Evolutionary conservation across 2,113 vertebrate species (phyloP).

Genomic region (Bufo gargarizans): DNA sequence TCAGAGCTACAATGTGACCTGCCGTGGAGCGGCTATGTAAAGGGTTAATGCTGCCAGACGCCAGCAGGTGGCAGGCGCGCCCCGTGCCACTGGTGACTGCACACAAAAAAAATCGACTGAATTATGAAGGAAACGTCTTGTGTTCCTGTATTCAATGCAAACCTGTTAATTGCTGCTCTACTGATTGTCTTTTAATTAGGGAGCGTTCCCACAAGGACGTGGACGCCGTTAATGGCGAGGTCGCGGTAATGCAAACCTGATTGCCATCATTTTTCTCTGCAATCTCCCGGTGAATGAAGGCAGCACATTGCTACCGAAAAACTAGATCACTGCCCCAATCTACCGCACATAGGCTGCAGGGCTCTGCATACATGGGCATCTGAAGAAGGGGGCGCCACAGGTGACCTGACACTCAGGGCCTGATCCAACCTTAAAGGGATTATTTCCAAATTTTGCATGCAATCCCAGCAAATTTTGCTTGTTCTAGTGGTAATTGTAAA

Average conservation of each 20-base stretch:
- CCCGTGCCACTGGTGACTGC: too few species aligned
- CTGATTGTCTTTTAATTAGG: constrained; percentile 50
- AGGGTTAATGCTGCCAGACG: not conserved
- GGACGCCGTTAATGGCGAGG: constrained; percentile 13
- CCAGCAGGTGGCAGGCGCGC: constrained; percentile 33
- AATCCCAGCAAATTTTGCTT: too few species aligned
- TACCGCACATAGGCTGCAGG: not conserved
- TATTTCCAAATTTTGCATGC: too few species aligned
- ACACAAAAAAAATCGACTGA: not conserved
- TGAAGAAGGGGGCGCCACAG: too few species aligned
- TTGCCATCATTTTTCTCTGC: constrained; percentile 17
- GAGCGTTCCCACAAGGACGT: constrained; percentile 27
- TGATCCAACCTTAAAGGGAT: too few species aligned
- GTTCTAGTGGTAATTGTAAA: too few species aligned
- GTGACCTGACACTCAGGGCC: too few species aligned
- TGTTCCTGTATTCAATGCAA: constrained; percentile 10
- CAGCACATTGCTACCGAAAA: not conserved
- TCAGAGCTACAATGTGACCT: not conserved
- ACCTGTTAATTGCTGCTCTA: constrained; percentile 33
- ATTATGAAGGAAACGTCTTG: not conserved
- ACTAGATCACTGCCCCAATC: not conserved
- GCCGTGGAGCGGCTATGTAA: not conserved
- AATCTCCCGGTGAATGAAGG: not conserved
- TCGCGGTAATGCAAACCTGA: constrained; percentile 34
- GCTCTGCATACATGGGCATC: too few species aligned